These are phyloP conservation scores for Arctopsyche grandis DNA, from an alignment of 1,140 invertebrate species.

Conservation along the genomic window DNA sequence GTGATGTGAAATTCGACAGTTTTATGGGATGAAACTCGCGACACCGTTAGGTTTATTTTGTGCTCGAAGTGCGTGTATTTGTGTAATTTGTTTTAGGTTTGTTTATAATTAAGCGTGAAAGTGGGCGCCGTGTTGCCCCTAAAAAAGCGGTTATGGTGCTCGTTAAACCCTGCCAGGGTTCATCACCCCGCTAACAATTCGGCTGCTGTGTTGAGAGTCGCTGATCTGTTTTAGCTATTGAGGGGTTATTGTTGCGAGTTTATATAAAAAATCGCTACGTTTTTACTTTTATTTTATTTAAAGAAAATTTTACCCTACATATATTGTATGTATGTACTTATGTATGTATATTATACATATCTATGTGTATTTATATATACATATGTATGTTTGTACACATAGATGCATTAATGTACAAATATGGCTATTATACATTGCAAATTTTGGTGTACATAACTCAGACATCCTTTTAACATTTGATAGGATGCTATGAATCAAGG, in stretches of 20 bases:
- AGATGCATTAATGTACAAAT: too few species aligned
- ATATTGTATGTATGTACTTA: neutral
- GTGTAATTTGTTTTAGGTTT: constrained; percentile 23
- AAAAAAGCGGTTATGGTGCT: constrained; percentile 45
- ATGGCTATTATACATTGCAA: too few species aligned
- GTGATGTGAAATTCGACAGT: too few species aligned
- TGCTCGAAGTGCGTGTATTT: neutral
- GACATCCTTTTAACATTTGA: too few species aligned
- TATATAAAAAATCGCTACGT: too few species aligned
- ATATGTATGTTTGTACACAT: neutral
- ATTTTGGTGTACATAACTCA: too few species aligned
- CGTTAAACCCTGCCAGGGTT: constrained; percentile 37
- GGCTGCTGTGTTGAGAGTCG: constrained; percentile 22
- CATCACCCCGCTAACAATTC: constrained; percentile 46
- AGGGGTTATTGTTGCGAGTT: too few species aligned
- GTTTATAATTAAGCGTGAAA: constrained; percentile 49
- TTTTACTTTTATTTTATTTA: too few species aligned
- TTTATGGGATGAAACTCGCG: neutral
- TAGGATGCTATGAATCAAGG: too few species aligned
- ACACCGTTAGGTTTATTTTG: neutral
- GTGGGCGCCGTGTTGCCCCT: constrained; percentile 38
- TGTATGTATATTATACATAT: neutral
- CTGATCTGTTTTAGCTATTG: neutral
- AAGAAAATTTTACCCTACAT: too few species aligned
- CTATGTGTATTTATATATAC: neutral